Conservation (phyloP, 53 echinoderm and acorn worm genomes). For the Astropecten irregularis region DNA sequence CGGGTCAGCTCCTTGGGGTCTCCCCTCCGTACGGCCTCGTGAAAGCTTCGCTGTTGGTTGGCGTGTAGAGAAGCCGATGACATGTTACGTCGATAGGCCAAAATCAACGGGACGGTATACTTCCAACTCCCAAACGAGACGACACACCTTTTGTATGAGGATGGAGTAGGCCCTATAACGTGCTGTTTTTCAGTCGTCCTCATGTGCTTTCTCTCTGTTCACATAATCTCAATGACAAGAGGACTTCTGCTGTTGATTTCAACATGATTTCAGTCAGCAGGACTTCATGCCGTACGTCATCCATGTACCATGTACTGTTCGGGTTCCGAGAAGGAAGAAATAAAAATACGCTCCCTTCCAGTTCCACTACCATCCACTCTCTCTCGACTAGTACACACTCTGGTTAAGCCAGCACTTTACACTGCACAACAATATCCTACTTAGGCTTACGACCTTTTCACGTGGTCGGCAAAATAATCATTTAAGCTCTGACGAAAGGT, state of each 20-base stretch:
- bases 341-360: too few relatives aligned
- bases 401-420: background rate
- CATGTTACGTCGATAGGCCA: conserved; percentile 47
- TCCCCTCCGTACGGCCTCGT: conserved; percentile 80
- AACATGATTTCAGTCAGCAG: too few relatives aligned
- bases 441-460: background rate
- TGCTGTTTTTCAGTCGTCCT: too few relatives aligned
- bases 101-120: too few relatives aligned
- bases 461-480: conserved; percentile 24
- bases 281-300: too few relatives aligned
- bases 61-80: conserved; percentile 37
- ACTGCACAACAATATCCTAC: background rate
- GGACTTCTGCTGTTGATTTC: too few relatives aligned
- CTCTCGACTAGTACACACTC: too few relatives aligned
- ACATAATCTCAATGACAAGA: too few relatives aligned
- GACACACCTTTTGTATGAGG: background rate
- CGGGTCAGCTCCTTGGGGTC: conserved; percentile 72
- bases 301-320: too few relatives aligned
- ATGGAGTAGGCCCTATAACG: background rate
- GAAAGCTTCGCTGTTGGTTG: conserved; percentile 72
- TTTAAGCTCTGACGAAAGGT: conserved; percentile 24
- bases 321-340: too few relatives aligned
- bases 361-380: too few relatives aligned
- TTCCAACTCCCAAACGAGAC: background rate
- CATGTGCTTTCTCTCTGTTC: too few relatives aligned